Evolutionary conservation across 2,797 vertebrate species (phyloP).

Genomic region (Alca torda): DNA sequence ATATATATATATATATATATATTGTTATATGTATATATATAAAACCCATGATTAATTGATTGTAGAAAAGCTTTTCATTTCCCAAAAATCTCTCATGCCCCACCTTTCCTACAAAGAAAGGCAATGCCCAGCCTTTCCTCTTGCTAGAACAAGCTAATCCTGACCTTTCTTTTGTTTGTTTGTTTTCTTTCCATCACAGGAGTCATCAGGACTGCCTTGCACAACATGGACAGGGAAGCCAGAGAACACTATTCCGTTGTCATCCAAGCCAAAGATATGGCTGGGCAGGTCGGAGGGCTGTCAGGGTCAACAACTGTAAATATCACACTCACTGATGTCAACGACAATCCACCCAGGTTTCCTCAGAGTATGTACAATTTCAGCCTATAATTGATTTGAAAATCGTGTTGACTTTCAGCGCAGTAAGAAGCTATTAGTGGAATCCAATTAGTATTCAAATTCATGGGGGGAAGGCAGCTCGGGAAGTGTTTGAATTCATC

Average conservation of each 20-base stretch:
- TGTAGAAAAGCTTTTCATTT: neutral
- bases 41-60: neutral
- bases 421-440: neutral
- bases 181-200: slow-evolving; percentile 76
- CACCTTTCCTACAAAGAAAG: neutral
- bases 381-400: neutral
- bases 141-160: neutral
- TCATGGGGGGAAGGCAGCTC: neutral
- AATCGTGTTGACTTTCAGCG: neutral
- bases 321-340: slow-evolving; percentile 96
- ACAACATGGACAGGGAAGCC: slow-evolving; percentile 98
- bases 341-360: slow-evolving; percentile 97
- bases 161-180: neutral
- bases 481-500: neutral
- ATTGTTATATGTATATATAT: neutral
- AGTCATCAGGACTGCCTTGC: slow-evolving; percentile 95
- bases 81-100: neutral
- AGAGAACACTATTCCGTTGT: slow-evolving; percentile 96
- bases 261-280: slow-evolving; percentile 99
- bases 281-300: slow-evolving; percentile 94
- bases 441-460: neutral
- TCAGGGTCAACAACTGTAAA: slow-evolving; percentile 96
- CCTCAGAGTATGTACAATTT: slow-evolving; percentile 90
- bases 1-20: no score
- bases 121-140: neutral